Percentiles rank a stretch among this genome's conserved stretches.
Evolutionary conservation across 2,113 vertebrate genomes (phyloP).

Genomic region (Lagopus leucura): DNA sequence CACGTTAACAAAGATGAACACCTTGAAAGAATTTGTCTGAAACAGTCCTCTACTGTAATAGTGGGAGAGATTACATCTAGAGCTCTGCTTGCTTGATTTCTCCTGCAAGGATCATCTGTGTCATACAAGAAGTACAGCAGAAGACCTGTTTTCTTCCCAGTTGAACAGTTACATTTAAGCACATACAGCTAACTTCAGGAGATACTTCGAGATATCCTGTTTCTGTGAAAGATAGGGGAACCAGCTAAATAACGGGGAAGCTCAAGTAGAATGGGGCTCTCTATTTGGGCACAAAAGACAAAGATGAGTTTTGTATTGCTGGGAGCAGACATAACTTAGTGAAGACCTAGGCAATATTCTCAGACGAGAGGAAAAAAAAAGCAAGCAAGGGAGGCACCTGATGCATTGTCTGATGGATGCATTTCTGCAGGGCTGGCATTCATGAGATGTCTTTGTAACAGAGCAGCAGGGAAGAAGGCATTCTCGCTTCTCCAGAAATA

Average conservation of each 20-base stretch:
- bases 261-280: neutral
- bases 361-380: neutral
- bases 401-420: neutral
- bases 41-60: neutral
- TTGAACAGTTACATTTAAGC: neutral
- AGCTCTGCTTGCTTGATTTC: neutral
- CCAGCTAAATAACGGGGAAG: neutral
- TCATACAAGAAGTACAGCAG: neutral
- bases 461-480: neutral
- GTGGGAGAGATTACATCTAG: neutral
- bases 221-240: neutral
- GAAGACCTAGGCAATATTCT: neutral
- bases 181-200: neutral
- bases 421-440: neutral
- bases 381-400: fast-evolving
- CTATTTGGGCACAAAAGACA: neutral
- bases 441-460: neutral
- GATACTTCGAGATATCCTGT: neutral
- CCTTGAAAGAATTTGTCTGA: neutral
- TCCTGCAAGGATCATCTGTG: neutral
- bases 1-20: neutral
- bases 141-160: fast-evolving
- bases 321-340: neutral
- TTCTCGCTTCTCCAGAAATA: neutral
- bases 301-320: neutral